Base-by-base conservation (phyloP, 2,797 vertebrate species). In the Lacerta agilis region DNA sequence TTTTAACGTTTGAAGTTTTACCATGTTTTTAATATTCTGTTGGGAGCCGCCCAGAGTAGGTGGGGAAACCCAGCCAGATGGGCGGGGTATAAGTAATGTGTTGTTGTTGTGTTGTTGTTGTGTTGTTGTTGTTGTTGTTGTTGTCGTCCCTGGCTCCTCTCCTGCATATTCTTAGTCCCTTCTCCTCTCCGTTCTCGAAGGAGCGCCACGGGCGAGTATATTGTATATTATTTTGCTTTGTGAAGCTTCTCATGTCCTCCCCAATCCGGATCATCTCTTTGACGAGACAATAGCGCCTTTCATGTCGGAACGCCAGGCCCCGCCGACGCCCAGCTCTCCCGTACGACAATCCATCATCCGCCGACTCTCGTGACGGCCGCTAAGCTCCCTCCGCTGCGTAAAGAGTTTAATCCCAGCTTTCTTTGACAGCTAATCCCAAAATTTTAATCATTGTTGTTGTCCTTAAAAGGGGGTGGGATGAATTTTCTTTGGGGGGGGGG, bases 401-500 rank as follows among this genome's bases (percentile, higher is more conserved):
- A 83, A 73, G 49, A 49, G 41, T 79, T 79, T 83, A 87, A 90
- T 90, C 85, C 55, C 5, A 67, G 73, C 85, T 87, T 83, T 87
- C 66, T 83, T 83, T 20, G 10, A 5, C 23, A 0, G 80, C 49
- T 90, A 90, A 90, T 90, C 88, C 88, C 49, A 38, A 87, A 83
- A 83, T 86, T 90, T 90, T 90, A 86, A 86, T 89, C 81, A 11
- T 66, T 43, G 27, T 58, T 23, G 25, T 27, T 13, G n/a, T 69
- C n/a, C 11, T 86, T 25, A 36, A 18, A 83, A 49, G 71, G 38
- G 25, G 49, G 36, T 8, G 29, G 8, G 38, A 27, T 36, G 41
- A 20, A 18, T 61, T 61, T 61, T 6, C 20, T 61, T 5, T 61
- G 20, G 11, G 18, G 80, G 1, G n/a, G 8, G 55, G n/a, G 8